Base-by-base conservation (phyloP, 2,888 invertebrate species). In the Apomyelois bistriatella region DNA sequence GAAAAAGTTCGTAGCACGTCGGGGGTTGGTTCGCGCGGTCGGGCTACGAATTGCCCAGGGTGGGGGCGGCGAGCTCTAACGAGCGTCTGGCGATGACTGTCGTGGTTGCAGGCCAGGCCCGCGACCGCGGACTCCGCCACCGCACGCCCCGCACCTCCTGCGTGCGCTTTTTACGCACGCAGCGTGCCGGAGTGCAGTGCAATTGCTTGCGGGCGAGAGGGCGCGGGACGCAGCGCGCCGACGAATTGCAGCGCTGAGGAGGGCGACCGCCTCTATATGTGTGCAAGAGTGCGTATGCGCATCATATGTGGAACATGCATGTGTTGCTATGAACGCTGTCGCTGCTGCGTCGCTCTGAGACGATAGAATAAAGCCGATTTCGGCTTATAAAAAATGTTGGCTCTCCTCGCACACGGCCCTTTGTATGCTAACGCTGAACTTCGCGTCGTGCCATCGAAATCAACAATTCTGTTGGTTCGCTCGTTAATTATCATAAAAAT, bases 131-230 rank as follows among this genome's bases (percentile, higher is more conserved):
- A 73, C 76, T 52, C 70, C 72, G 65, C 65, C 70, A 61, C 71
- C 68, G 76, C 71, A 65, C 73, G 65, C 81, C 82, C 80, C 83
- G 75, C 85, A 55, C 82, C 77, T 81, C 83, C 80, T 78, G 85
- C 85, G 85, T 90, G 90, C 90, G 90, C 88, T 89, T 89, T 89
- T 88, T 89, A 88, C 88, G 88, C 89, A 87, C 83, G 80, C 80
- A 80, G 72, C 80, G 75, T 74, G 74, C 74, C 75, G 63, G 82
- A 85, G 85, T 86, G 88, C 88, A 89, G 83, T 88, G 89, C 88
- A 89, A 90, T 89, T 89, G 89, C 87, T 86, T 80, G 84, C 83
- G 85, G 82, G 76, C 66, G 76, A 64, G 74, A 72, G 76, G 68
- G 68, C 64, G 75, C 69, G 75, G 70, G 74, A 64, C 60, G 72